phyloP scores from a whole-genome alignment of 2,797 vertebrate genomes.

The Coregonus suidteri region DNA sequence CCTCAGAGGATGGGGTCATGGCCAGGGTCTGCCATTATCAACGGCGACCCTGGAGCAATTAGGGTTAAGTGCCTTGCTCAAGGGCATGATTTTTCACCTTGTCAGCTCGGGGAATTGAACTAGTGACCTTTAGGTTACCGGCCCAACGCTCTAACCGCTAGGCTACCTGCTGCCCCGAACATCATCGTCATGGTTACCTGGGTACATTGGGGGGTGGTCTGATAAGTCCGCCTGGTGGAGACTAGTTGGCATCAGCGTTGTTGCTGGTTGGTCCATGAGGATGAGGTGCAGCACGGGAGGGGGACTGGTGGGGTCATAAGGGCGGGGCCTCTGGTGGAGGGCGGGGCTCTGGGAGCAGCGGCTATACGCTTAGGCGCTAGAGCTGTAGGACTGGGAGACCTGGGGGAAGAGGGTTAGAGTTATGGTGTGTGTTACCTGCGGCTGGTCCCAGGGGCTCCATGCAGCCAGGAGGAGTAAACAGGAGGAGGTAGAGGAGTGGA shows the following conservation, averaged over 20 bases:
- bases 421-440: conserved; percentile 6
- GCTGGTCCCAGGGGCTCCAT: conserved; percentile 26
- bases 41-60: no score
- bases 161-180: no score
- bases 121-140: no score
- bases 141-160: no score
- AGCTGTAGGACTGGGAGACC: conserved; percentile 69
- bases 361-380: conserved; percentile 48
- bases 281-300: conserved; percentile 64
- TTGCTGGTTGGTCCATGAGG: conserved; percentile 68
- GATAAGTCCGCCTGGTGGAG: conserved; percentile 72
- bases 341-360: conserved; percentile 41
- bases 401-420: not conserved
- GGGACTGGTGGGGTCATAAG: conserved; percentile 73
- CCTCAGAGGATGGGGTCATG: no score
- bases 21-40: no score
- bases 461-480: conserved; percentile 85
- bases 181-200: conserved; percentile 72
- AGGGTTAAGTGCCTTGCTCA: no score
- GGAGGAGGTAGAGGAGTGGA: conserved; percentile 86
- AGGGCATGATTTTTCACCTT: no score
- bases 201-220: conserved; percentile 81
- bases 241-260: conserved; percentile 61
- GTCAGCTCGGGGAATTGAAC: no score
- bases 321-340: conserved; percentile 69